Evolutionary conservation across 2,797 vertebrate genomes (phyloP), one percentile per base, ranked within the genome.

Genomic region (Galagoides demidoff): DNA sequence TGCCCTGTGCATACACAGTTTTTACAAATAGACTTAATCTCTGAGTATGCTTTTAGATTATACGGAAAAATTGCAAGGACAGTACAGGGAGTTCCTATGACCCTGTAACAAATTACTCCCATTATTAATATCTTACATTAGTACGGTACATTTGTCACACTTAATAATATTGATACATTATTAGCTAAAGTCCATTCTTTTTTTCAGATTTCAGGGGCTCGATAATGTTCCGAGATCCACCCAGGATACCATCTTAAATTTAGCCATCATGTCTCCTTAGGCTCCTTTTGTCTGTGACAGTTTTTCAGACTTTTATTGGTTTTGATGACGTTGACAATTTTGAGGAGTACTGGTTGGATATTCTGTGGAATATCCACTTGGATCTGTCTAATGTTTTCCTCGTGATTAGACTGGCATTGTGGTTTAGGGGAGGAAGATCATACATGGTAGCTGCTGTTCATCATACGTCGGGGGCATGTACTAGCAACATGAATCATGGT

Each of bases 261-360:
- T 85, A 66, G 59, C 81, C 27, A 37, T 43, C 49, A 37, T 20
- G 3, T 43, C 76, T 87, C 68, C 39, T 92, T 92, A 45, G 73
- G n/a, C 10, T 93, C 31, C 71, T 89, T 88, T 90, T 37, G 64
- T 31, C 37, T 43, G 0, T 73, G 45, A 81, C 19, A 20, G 7
- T 64, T 90, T 90, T 70, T 76, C 68, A 95, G 89, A 61, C 39
- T 92, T 82, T 59, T 73, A n/a, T 78, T 84, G 29, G 55, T 92
- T 95, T 85, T 90, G 55, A 92, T 66, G 84, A 88, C 25, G 59
- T 84, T 73, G 13, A 79, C 6, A 82, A n/a, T 88, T 90, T 92
- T 78, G 64, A 95, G 37, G 25, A 49, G 3, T 37, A 82, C 31
- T 71, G 8, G 22, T 66, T 52, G 25, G 34, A 57, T 85, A 13